These are phyloP conservation scores for Proteles cristata DNA, from an alignment of 2,113 vertebrate genomes.

Conservation along the genomic window DNA sequence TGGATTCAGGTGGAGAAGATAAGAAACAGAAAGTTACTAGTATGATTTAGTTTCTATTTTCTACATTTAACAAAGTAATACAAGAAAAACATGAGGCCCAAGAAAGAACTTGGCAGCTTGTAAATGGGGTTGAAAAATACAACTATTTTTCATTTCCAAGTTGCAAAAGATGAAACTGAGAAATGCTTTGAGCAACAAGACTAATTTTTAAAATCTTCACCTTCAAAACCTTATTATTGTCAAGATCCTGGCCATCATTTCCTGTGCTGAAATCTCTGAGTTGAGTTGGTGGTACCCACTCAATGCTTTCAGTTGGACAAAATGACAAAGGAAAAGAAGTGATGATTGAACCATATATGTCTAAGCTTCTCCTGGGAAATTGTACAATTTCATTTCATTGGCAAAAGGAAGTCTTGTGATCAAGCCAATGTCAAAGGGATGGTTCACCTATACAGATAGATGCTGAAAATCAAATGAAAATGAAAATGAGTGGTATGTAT, in stretches of 20 bases:
- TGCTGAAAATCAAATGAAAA: constrained; percentile 40
- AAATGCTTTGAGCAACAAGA: constrained; percentile 20
- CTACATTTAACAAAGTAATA: constrained; percentile 30
- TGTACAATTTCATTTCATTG: background rate
- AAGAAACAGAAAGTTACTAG: constrained; percentile 5
- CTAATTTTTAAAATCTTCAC: background rate
- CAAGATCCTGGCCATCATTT: background rate
- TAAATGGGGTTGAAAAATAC: background rate
- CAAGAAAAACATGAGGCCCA: background rate
- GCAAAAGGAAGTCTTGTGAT: constrained; percentile 6
- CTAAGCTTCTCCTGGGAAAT: background rate
- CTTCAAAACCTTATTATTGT: background rate
- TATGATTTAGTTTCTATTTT: background rate
- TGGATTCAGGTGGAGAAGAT: background rate
- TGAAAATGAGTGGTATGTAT: background rate
- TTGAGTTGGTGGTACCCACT: background rate
- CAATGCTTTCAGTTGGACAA: background rate
- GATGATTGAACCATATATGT: background rate
- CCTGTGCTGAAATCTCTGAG: background rate
- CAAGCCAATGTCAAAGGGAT: background rate
- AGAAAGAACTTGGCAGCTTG: constrained; percentile 15
- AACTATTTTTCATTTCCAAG: constrained; percentile 51
- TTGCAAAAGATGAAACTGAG: constrained; percentile 22
- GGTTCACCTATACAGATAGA: background rate
- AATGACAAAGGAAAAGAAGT: background rate